phyloP scores from a whole-genome alignment of 64 coral and sea anemone genomes.

The Pachyseris speciosa region DNA sequence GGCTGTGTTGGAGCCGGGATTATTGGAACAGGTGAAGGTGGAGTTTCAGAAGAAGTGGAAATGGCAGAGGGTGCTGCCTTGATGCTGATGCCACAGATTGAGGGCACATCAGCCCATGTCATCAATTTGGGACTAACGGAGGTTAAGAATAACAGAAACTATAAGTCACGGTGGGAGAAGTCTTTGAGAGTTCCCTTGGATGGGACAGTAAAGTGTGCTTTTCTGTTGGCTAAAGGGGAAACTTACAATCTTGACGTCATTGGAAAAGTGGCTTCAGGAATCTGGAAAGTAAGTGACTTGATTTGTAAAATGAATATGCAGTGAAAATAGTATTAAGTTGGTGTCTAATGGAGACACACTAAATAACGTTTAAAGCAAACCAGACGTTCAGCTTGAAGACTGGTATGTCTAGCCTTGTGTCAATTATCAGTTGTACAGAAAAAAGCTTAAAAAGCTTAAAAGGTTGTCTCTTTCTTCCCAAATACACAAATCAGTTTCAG shows the following conservation, averaged over 20 bases:
- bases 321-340: no score
- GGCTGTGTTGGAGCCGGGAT: conserved; percentile 83
- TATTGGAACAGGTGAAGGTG: conserved; percentile 76
- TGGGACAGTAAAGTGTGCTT: conserved; percentile 76
- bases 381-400: no score
- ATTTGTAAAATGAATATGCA: not conserved
- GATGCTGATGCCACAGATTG: conserved; percentile 85
- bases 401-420: no score
- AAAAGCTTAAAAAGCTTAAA: no score
- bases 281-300: conserved; percentile 80
- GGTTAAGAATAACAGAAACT: conserved; percentile 84
- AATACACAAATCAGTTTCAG: no score
- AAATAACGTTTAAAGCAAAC: no score
- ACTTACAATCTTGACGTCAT: conserved; percentile 87
- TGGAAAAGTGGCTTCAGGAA: conserved; percentile 91
- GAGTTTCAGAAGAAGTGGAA: conserved; percentile 77
- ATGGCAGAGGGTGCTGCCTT: conserved; percentile 81
- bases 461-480: no score
- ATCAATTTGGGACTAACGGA: conserved; percentile 90
- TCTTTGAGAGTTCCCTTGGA: conserved; percentile 82
- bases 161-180: conserved; percentile 88
- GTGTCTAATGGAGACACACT: no score
- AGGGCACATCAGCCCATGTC: conserved; percentile 65
- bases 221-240: conserved; percentile 86
- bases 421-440: no score